Base-by-base conservation (phyloP, 2,888 invertebrate genomes). In the Choreutis nemorana region DNA sequence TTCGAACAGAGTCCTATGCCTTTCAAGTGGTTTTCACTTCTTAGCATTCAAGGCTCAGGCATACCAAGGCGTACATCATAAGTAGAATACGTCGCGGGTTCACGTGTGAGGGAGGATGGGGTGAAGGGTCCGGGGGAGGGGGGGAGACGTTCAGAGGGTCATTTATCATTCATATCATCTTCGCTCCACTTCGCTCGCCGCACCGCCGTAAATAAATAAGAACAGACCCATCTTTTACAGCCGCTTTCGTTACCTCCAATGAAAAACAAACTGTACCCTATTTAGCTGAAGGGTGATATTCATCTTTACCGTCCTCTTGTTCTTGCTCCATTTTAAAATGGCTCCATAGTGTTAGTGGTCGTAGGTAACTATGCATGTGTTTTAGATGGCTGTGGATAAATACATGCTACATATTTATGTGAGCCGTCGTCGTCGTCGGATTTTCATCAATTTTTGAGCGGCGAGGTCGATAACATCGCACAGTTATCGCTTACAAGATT, bases 161-260 rank as follows among this genome's bases (percentile, higher is more conserved):
- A 78, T 78, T 78, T 78, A 78, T 78, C 78, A 78, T 78, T 78
- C 77, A 78, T 78, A 78, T 78, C 78, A 78, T 78, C 78, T 78
- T 77, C 77, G 78, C 78, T 78, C 78, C 73, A 78, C 77, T 78
- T 77, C 78, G 77, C 75, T 77, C 78, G 75, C 75, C 77, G 73
- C 77, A 70, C 68, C 75, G 68, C 65, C 71, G 75, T 78, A 78
- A 78, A 78, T 78, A 78, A 78, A 78, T 77, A 78, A 77, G 77
- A 75, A 78, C 77, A 77, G 75, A 70, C 68, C 72, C 77, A 77
- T 78, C 77, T 77, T 77, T 75, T 75, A 73, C 73, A 72, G 71
- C 63, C 68, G 61, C 51, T 55, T 49, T 44, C 39, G 39, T 33
- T n/a, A n/a, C n/a, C n/a, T n/a, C n/a, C n/a, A n/a, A n/a, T n/a